Percentiles rank a stretch among this genome's conserved stretches.
phyloP scores from a whole-genome alignment of 2,113 vertebrate genomes.

The Phainopepla nitens region DNA sequence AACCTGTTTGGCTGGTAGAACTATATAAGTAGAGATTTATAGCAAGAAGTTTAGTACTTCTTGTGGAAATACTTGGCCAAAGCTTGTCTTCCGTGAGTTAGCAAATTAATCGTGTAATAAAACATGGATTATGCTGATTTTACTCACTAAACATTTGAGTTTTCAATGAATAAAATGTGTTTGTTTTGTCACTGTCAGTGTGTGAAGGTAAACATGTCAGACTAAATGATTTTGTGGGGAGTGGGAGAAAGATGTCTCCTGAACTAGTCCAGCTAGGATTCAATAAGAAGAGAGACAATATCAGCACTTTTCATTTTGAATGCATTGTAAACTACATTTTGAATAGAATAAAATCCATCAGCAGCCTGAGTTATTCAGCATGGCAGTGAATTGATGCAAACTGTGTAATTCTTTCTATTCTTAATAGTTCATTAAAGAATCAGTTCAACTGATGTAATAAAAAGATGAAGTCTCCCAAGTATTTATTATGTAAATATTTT shows the following conservation, averaged over 20 bases:
- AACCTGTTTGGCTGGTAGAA: slow-evolving; percentile 14
- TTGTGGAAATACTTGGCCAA: slow-evolving; percentile 43
- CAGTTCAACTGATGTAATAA: slow-evolving; percentile 53
- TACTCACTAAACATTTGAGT: slow-evolving; percentile 5
- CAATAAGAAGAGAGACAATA: background rate
- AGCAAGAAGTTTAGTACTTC: slow-evolving; percentile 42
- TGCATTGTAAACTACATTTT: slow-evolving; percentile 35
- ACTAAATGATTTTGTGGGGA: background rate
- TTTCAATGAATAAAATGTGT: slow-evolving; percentile 70
- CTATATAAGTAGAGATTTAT: slow-evolving; percentile 4
- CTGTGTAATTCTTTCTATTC: slow-evolving; percentile 21
- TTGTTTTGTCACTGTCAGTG: slow-evolving; percentile 28
- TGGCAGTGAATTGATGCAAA: slow-evolving; percentile 23
- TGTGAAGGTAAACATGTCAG: background rate
- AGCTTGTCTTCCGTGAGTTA: slow-evolving; percentile 52
- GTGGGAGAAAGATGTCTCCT: background rate
- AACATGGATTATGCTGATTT: slow-evolving; percentile 41
- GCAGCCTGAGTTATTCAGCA: slow-evolving; percentile 11
- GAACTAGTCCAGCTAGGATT: background rate
- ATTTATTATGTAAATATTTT: slow-evolving; percentile 83
- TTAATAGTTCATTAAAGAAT: slow-evolving; percentile 61
- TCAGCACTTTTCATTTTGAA: slow-evolving; percentile 28
- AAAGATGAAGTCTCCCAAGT: slow-evolving; percentile 65
- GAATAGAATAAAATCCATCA: slow-evolving; percentile 21
- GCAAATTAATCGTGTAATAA: slow-evolving; percentile 54